Conservation (phyloP, 2,888 invertebrate genomes). For the Dioctria rufipes region DNA sequence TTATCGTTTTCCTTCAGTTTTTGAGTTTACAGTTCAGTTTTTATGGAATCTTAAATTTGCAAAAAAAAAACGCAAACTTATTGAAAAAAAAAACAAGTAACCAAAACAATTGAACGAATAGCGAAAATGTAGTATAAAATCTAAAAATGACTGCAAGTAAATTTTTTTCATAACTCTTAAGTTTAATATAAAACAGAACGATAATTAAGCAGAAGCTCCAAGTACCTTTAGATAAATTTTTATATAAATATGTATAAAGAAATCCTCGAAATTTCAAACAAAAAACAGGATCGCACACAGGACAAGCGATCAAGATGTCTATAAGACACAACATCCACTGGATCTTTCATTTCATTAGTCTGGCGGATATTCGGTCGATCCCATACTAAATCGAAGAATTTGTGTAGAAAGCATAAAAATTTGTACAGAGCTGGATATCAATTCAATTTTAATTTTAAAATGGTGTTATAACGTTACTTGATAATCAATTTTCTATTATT, state of each 20-base stretch:
- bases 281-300: neutral
- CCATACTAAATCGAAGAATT: too few species aligned
- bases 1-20: neutral
- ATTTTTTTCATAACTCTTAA: slow-evolving; percentile 35
- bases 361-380: too few species aligned
- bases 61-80: slow-evolving; percentile 22
- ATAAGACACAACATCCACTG: slow-evolving; percentile 1
- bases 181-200: slow-evolving; percentile 20
- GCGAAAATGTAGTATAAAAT: too few species aligned
- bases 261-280: slow-evolving; percentile 6
- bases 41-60: neutral
- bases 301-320: neutral
- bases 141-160: slow-evolving; percentile 34
- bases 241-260: neutral
- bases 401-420: too few species aligned
- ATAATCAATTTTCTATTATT: too few species aligned
- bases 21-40: neutral
- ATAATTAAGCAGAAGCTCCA: slow-evolving; percentile 8
- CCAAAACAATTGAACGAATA: too few species aligned
- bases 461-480: too few species aligned
- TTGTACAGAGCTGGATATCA: too few species aligned
- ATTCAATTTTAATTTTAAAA: too few species aligned
- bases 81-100: too few species aligned
- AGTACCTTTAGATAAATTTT: slow-evolving; percentile 41
- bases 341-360: neutral